Percentiles rank a stretch among this genome's conserved stretches.
Conservation (phyloP, 2,888 invertebrate genomes). For the Melangyna quadrimaculata region DNA sequence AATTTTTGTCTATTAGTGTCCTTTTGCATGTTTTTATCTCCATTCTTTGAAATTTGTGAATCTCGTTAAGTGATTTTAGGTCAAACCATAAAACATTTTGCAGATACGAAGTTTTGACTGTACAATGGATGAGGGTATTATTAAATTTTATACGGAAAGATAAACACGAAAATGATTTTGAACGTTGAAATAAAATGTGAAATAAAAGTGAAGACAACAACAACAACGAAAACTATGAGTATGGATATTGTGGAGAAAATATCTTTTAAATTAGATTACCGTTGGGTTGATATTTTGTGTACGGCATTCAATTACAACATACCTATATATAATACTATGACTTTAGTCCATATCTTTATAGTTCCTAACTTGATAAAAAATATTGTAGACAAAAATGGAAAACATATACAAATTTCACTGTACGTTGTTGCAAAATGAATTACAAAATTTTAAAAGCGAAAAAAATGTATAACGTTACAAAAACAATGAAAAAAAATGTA, state of each 20-base stretch:
- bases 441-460: slow-evolving; percentile 50
- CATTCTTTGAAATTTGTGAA: too few species aligned
- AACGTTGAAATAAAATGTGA: neutral
- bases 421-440: slow-evolving; percentile 62
- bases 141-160: neutral
- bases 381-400: neutral
- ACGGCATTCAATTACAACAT: neutral
- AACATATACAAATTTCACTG: slow-evolving; percentile 25
- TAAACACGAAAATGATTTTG: neutral
- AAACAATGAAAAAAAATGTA: slow-evolving; percentile 37
- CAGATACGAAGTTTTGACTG: neutral
- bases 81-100: neutral
- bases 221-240: neutral
- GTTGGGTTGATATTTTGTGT: slow-evolving; percentile 38
- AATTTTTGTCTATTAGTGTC: too few species aligned
- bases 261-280: slow-evolving; percentile 70
- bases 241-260: slow-evolving; percentile 32
- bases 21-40: too few species aligned
- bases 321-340: neutral
- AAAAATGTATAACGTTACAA: neutral
- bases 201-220: neutral
- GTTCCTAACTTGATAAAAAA: neutral
- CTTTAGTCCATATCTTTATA: slow-evolving; percentile 13
- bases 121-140: neutral
- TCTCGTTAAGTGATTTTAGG: too few species aligned